Conservation (phyloP, 2,113 vertebrate genomes). For the Oxyura jamaicensis region DNA sequence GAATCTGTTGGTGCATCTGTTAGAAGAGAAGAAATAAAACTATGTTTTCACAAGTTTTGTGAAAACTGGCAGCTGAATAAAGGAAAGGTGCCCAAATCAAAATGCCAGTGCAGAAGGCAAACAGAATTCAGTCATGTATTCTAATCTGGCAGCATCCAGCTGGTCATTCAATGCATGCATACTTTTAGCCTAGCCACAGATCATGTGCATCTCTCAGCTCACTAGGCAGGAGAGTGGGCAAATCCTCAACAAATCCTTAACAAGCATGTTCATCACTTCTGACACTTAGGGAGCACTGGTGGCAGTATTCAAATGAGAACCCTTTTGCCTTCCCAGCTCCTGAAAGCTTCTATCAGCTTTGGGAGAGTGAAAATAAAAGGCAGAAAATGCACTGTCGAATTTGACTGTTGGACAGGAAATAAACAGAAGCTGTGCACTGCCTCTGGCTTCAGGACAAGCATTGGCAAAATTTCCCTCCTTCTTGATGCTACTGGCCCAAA, state of each 20-base stretch:
- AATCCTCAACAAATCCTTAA: background rate
- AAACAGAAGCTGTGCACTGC: background rate
- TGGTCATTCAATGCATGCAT: background rate
- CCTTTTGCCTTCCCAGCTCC: background rate
- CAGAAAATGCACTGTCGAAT: background rate
- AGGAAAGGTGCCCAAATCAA: background rate
- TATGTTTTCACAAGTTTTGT: background rate
- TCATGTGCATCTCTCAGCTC: background rate
- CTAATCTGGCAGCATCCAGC: background rate
- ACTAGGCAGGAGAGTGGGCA: background rate
- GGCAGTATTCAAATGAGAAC: background rate
- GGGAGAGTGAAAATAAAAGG: background rate
- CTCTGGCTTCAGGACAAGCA: background rate
- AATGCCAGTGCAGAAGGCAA: slow-evolving; percentile 1
- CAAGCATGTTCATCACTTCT: background rate
- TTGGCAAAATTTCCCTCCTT: background rate
- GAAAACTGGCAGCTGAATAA: slow-evolving; percentile 30
- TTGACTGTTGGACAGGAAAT: background rate
- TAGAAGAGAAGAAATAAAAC: background rate
- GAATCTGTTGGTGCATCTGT: background rate
- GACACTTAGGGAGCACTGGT: rapidly evolving
- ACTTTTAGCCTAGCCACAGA: background rate
- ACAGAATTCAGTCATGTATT: background rate
- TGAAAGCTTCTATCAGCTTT: background rate
- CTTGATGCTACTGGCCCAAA: background rate